Evolutionary conservation across 1,140 invertebrate species (phyloP).

Genomic region (Laodelphax striatellus): DNA sequence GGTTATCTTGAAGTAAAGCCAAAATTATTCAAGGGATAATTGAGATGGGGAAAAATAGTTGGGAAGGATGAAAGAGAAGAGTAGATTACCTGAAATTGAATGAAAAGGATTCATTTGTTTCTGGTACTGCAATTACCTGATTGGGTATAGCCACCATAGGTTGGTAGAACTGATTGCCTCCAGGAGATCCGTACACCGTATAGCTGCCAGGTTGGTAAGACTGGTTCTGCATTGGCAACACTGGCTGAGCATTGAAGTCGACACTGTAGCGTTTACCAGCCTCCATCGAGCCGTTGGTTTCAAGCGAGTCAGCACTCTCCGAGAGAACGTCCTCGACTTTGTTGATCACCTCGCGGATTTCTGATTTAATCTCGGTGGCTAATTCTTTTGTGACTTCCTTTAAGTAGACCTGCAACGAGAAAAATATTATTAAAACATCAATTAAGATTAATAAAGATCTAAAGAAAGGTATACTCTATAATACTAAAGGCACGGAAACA

Average conservation of each 20-base stretch:
- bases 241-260: background rate
- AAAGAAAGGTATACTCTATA: too few species aligned
- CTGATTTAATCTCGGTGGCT: slow-evolving; percentile 67
- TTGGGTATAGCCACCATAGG: background rate
- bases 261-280: background rate
- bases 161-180: background rate
- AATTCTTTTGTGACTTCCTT: slow-evolving; percentile 64
- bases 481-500: too few species aligned
- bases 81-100: too few species aligned
- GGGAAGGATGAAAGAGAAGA: too few species aligned
- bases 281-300: background rate
- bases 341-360: slow-evolving; percentile 64
- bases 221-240: background rate
- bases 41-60: too few species aligned
- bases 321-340: slow-evolving; percentile 63
- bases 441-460: too few species aligned
- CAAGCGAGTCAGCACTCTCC: slow-evolving; percentile 34
- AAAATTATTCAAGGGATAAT: too few species aligned
- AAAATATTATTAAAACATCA: background rate
- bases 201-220: background rate
- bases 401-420: slow-evolving; percentile 52
- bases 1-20: too few species aligned
- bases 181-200: background rate
- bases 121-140: too few species aligned
- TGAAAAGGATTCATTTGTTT: too few species aligned